Percentiles rank a stretch among this genome's conserved stretches.
Conservation (phyloP, 2,888 invertebrate genomes). For the Hipparchia sbordonii region DNA sequence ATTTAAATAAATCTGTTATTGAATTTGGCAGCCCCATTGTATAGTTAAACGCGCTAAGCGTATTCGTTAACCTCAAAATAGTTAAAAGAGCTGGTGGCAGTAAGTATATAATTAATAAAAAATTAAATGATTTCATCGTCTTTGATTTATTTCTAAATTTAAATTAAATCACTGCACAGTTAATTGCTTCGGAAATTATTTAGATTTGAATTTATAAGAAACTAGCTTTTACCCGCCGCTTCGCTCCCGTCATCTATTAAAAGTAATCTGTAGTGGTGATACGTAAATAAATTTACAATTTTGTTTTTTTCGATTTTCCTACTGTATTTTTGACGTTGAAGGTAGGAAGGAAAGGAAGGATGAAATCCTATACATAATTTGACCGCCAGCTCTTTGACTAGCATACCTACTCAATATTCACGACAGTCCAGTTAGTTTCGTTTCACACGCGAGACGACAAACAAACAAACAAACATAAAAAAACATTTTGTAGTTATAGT, state of each 20-base stretch:
- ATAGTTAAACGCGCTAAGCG: conserved; percentile 13
- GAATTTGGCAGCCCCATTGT: conserved; percentile 23
- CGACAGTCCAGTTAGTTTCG: conserved; percentile 28
- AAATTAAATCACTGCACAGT: not conserved
- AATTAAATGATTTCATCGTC: not conserved
- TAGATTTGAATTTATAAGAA: too few relatives aligned
- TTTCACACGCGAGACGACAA: conserved; percentile 25
- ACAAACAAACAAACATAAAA: conserved; percentile 10
- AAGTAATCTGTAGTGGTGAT: too few relatives aligned
- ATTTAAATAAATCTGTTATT: not conserved
- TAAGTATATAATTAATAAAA: not conserved
- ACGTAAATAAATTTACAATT: too few relatives aligned
- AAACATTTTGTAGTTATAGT: conserved; percentile 61
- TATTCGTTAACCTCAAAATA: conserved; percentile 15
- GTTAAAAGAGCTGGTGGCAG: conserved; percentile 7
- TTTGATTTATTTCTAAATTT: not conserved
- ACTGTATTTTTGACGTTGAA: too few relatives aligned
- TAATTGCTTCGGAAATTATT: too few relatives aligned
- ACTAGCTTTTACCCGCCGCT: too few relatives aligned
- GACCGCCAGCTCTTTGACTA: conserved; percentile 10
- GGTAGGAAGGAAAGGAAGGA: not conserved
- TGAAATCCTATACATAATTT: not conserved
- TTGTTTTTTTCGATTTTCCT: too few relatives aligned
- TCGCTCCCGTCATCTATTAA: too few relatives aligned
- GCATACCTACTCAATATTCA: not conserved